Percentiles rank a stretch among this genome's conserved stretches.
Conservation (phyloP, 2,113 vertebrate genomes). For the Nycticebus coucang region DNA sequence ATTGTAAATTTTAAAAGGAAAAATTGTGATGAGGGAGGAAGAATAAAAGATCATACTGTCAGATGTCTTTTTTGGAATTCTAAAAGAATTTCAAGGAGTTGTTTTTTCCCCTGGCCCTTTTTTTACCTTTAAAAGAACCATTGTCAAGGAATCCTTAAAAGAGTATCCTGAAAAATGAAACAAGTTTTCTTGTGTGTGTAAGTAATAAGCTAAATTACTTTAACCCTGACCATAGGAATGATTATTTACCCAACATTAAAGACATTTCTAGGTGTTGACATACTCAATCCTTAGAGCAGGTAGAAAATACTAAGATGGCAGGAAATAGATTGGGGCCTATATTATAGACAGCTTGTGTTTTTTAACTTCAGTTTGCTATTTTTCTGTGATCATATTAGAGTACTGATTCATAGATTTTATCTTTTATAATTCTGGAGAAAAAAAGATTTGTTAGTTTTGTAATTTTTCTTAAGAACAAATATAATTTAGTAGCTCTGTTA, state of each 20-base stretch:
- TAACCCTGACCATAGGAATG: neutral
- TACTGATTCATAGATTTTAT: neutral
- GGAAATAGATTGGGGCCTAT: neutral
- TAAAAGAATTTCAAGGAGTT: neutral
- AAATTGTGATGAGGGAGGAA: neutral
- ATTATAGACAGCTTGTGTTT: neutral
- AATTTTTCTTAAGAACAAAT: slow-evolving; percentile 57
- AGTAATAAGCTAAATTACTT: neutral
- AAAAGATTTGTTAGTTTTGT: slow-evolving; percentile 57
- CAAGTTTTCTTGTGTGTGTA: neutral
- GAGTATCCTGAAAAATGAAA: neutral
- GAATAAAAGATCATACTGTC: slow-evolving; percentile 24
- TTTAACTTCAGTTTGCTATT: neutral
- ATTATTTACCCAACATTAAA: no score
- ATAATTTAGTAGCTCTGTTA: slow-evolving; percentile 7
- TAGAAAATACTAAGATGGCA: neutral
- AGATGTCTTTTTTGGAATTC: slow-evolving; percentile 24
- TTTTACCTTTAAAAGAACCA: neutral
- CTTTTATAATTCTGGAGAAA: neutral
- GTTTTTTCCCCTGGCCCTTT: slow-evolving; percentile 33
- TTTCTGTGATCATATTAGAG: slow-evolving; percentile 2
- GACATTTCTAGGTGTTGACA: neutral
- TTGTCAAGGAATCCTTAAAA: neutral
- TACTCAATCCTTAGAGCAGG: neutral
- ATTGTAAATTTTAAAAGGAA: neutral